Evolutionary conservation across 1,140 invertebrate genomes (phyloP), one percentile per base, ranked within the genome.

Genomic region (Coptotermes formosanus): DNA sequence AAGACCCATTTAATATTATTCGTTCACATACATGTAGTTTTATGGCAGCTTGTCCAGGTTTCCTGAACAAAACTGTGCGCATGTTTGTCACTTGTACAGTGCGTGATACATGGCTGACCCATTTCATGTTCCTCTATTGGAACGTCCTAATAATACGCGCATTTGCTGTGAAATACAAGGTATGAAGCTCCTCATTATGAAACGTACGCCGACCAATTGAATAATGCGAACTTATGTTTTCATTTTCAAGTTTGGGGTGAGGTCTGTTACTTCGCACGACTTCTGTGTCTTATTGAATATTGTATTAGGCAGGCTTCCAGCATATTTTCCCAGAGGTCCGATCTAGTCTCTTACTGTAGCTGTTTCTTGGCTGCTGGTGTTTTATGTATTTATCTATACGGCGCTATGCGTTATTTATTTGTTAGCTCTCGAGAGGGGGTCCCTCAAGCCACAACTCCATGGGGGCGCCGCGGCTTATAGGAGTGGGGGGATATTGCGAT

Each of bases 321-420:
- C n/a, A 75, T 75, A 75, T 75, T 75, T 30, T 75, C 64, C 64
- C 64, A 75, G 25, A 75, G 64, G 64, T 16, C 64, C 64, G 64
- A 75, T 75, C 64, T 30, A 14, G 3, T 25, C 2, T 75, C 64
- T 75, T n/a, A 30, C n/a, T 75, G 1, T 75, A 12, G 64, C 64
- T 75, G 64, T 75, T 75, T 75, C 64, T 30, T 30, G 25, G 64
- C 3, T 75, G 64, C 64, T 75, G 64, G 64, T 75, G n/a, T 75
- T n/a, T 75, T 75, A 75, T 75, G 64, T 75, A 75, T 75, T 75
- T 75, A 75, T 75, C 64, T 75, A 75, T 75, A 75, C 25, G 25
- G 25, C n/a, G 64, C 64, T 75, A 75, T 75, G n/a, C 25, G 64
- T 75, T 75, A 75, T 75, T 75, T 75, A 75, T 75, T 75, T 75